Evolutionary conservation across 2,888 invertebrate species (phyloP).

Genomic region (Chloromyia formosa): DNA sequence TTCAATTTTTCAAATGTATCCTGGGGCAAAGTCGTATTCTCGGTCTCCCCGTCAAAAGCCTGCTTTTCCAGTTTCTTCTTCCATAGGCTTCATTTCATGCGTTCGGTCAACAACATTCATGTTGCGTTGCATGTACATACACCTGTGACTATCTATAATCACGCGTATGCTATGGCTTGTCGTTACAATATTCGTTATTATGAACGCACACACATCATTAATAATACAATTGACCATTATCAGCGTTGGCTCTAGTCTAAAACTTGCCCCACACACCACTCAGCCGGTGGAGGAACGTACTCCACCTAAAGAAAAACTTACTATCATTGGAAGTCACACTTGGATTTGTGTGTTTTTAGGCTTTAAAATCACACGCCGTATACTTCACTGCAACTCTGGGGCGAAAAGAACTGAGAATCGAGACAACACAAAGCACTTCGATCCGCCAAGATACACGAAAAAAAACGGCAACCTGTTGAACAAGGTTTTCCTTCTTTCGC

Average conservation of each 20-base stretch:
- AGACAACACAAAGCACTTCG: too few relatives aligned
- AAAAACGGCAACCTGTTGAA: not conserved
- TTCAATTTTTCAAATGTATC: not conserved
- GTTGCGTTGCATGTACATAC: not conserved
- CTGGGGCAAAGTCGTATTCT: too few relatives aligned
- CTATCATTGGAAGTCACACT: too few relatives aligned
- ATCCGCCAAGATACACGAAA: too few relatives aligned
- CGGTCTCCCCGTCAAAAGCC: too few relatives aligned
- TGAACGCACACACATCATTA: constrained; percentile 3
- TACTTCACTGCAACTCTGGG: too few relatives aligned
- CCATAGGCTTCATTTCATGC: not conserved
- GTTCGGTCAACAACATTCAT: not conserved
- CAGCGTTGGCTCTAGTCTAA: not conserved
- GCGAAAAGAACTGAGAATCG: too few relatives aligned
- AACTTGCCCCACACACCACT: too few relatives aligned
- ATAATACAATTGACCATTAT: constrained; percentile 3
- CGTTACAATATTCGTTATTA: not conserved
- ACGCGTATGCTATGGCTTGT: not conserved
- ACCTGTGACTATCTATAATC: not conserved
- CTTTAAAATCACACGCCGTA: too few relatives aligned
- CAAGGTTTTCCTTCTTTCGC: constrained; percentile 4
- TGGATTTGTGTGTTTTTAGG: too few relatives aligned
- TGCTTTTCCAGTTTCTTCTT: too few relatives aligned
- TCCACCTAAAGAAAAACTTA: not conserved
- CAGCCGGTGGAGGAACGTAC: not conserved